Evolutionary conservation across 2,797 vertebrate genomes (phyloP), one percentile per base, ranked within the genome.

Genomic region (Myiotriccus ornatus): DNA sequence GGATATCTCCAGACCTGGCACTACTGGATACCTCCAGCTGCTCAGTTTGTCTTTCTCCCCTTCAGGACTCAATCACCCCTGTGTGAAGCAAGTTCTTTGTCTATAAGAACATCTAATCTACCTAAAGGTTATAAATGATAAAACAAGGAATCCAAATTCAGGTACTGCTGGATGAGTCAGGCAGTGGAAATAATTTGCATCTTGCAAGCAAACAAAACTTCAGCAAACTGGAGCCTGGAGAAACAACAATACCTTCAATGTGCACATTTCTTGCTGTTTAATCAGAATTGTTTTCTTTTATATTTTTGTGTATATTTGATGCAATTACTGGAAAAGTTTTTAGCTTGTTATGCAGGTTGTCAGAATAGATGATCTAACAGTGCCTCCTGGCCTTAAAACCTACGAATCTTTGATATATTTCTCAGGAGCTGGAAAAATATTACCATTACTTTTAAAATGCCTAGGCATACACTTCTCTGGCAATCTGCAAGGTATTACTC

Each of bases 311-410:
- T 90, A 60, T 3, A 70, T 82, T 96, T 96, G 93, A 95, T 86
- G 87, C 92, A 95, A 94, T 96, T 96, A 96, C 93, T 82, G 63
- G 49, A 24, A 75, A 92, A 94, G 80, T 94, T 97, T 96, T 94
- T 89, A 95, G 91, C 94, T 91, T 94, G 89, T 91, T 95, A 90
- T 82, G 80, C 91, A 96, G 87, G 83, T 76, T 95, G 95, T 94
- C 95, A 96, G 85, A 90, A 88, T 9, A 91, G 59, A 94, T 91
- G 94, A 96, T 96, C 94, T 96, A 94, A 90, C 74, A 84, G 77
- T 89, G 87, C 94, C 95, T 95, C 89, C 89, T 77, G 89, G 96
- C 77, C 93, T 87, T 93, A 96, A 93, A 94, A 83, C 55, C 83
- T 87, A 87, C 57, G 60, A 64, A 91, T 74, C 90, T 93, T 94